Conservation (phyloP, 2,797 vertebrate genomes). For the Tenualosa ilisha region DNA sequence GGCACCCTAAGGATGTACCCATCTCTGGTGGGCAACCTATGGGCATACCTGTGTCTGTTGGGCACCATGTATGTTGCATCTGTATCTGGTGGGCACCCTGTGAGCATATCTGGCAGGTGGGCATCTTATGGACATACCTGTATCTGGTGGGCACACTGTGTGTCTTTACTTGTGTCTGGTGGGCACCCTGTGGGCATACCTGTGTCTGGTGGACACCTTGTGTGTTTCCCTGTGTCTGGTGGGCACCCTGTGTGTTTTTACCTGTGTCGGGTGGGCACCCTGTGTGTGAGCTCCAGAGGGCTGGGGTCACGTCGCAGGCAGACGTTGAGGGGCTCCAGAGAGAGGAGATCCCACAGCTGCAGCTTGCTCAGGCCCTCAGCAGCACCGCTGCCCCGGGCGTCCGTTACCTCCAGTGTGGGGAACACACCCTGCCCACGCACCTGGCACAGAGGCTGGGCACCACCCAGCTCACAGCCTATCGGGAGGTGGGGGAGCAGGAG, state of each 20-base stretch:
- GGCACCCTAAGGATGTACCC: too few relatives aligned
- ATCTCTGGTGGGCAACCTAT: too few relatives aligned
- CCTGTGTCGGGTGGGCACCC: slow-evolving; percentile 82
- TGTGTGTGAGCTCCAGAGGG: slow-evolving; percentile 74
- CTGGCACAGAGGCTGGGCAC: slow-evolving; percentile 71
- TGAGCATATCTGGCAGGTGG: not conserved
- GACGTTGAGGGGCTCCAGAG: slow-evolving; percentile 81
- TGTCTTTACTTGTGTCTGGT: not conserved
- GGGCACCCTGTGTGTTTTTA: slow-evolving; percentile 52
- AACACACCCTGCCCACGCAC: slow-evolving; percentile 76
- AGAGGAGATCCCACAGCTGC: slow-evolving; percentile 85
- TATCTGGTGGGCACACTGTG: not conserved
- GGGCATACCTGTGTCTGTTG: not conserved
- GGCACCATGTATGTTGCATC: not conserved
- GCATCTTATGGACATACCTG: too few relatives aligned
- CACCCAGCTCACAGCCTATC: slow-evolving; percentile 56
- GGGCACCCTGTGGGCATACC: not conserved
- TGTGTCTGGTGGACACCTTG: not conserved
- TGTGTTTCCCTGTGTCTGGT: not conserved
- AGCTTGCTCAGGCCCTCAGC: slow-evolving; percentile 72
- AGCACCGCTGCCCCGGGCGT: slow-evolving; percentile 73
- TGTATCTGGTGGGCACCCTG: not conserved
- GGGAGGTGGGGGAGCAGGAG: not conserved
- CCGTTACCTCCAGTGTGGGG: slow-evolving; percentile 78
- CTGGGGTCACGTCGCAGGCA: slow-evolving; percentile 74